phyloP scores from a whole-genome alignment of 2,113 vertebrate genomes.

The Malurus melanocephalus region DNA sequence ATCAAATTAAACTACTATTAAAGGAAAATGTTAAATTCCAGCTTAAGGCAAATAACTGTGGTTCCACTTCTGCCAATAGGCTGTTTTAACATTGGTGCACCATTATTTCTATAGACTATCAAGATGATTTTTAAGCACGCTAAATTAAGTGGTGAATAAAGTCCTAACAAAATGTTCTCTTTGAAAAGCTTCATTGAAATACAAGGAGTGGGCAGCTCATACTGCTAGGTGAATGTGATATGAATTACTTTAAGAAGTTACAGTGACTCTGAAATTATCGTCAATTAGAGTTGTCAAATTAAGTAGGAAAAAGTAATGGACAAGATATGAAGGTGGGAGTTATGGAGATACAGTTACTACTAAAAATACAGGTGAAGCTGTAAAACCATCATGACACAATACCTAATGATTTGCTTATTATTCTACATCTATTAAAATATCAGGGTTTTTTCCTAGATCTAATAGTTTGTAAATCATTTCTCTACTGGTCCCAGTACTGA shows the following conservation, averaged over 20 bases:
- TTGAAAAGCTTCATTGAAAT: constrained; percentile 25
- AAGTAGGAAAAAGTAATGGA: constrained; percentile 39
- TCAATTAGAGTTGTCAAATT: constrained; percentile 54
- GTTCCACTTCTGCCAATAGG: background rate
- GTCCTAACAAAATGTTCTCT: constrained; percentile 34
- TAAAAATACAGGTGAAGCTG: constrained; percentile 59
- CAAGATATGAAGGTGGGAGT: constrained; percentile 33
- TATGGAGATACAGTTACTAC: constrained; percentile 24
- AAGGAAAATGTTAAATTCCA: background rate
- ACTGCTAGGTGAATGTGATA: background rate
- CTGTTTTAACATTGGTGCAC: background rate
- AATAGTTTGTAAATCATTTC: background rate
- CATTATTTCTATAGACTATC: constrained; percentile 26
- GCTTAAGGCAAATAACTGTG: background rate
- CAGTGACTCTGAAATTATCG: constrained; percentile 24
- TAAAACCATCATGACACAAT: constrained; percentile 33
- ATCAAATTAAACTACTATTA: background rate
- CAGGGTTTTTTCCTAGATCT: background rate
- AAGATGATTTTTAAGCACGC: background rate
- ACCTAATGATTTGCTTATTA: constrained; percentile 40
- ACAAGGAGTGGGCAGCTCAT: constrained; percentile 12
- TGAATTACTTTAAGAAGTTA: constrained; percentile 43
- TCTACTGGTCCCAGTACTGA: background rate
- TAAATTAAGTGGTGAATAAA: constrained; percentile 28
- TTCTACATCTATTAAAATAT: constrained; percentile 40